Evolutionary conservation across 2,888 invertebrate genomes (phyloP).

Genomic region (Hartigia nigra): DNA sequence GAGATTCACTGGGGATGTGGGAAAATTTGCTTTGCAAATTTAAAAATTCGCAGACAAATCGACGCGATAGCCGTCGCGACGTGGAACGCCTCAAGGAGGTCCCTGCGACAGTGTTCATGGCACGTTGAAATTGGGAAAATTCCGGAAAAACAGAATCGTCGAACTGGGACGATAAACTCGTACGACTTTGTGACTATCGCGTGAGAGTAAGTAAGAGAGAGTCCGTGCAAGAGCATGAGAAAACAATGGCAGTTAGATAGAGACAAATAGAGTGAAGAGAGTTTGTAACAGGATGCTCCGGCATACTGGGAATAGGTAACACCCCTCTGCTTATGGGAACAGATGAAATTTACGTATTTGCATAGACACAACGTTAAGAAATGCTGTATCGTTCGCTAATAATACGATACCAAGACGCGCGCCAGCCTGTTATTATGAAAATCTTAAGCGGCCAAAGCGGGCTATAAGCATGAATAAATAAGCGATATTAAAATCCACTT

Average conservation of each 20-base stretch:
- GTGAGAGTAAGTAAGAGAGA: neutral
- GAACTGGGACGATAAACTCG: neutral
- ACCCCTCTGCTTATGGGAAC: neutral
- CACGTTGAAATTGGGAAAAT: neutral
- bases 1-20: neutral
- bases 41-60: neutral
- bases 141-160: neutral
- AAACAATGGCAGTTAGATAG: neutral
- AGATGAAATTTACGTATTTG: constrained; percentile 24
- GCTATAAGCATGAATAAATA: constrained; percentile 49
- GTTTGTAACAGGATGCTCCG: neutral
- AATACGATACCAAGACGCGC: constrained; percentile 24
- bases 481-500: constrained; percentile 52
- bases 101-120: neutral
- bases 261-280: neutral
- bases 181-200: neutral
- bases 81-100: neutral
- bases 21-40: neutral
- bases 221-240: neutral
- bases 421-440: constrained; percentile 40
- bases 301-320: neutral
- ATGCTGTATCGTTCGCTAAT: constrained; percentile 20
- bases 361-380: constrained; percentile 13
- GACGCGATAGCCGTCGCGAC: neutral
- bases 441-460: constrained; percentile 40